A percentile compares a stretch with the other conserved stretches of the same genome.
Evolutionary conservation across 2,797 vertebrate genomes (phyloP).

Genomic region (Hybognathus amarus): DNA sequence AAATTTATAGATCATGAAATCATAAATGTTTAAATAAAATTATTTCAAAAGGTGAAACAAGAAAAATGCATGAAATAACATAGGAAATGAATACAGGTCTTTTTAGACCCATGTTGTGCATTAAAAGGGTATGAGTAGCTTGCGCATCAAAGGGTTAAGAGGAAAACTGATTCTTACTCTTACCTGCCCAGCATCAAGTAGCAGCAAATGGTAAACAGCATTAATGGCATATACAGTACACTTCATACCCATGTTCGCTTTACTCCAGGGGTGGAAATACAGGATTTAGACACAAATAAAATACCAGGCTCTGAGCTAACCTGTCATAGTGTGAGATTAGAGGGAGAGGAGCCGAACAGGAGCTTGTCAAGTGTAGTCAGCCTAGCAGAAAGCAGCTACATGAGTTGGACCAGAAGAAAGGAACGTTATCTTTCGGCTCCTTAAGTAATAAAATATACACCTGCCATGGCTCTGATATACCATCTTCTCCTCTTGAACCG

Average conservation of each 20-base stretch:
- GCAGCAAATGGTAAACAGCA: constrained; percentile 29
- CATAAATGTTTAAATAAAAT: too few relatives aligned
- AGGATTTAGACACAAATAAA: constrained; percentile 75
- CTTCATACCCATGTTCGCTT: constrained; percentile 57
- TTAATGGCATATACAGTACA: constrained; percentile 19
- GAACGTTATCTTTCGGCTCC: constrained; percentile 50
- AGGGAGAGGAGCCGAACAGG: constrained; percentile 71
- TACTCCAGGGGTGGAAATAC: constrained; percentile 58
- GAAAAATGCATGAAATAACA: too few relatives aligned
- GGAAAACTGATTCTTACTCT: background rate
- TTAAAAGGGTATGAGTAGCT: too few relatives aligned
- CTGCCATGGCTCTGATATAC: constrained; percentile 63
- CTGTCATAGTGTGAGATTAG: constrained; percentile 78
- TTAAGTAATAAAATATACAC: constrained; percentile 68
- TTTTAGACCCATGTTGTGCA: too few relatives aligned
- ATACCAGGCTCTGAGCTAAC: constrained; percentile 76
- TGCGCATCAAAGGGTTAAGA: too few relatives aligned
- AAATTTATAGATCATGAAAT: too few relatives aligned
- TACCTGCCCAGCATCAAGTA: constrained; percentile 29
- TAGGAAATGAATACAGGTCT: too few relatives aligned
- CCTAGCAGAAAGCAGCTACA: constrained; percentile 73
- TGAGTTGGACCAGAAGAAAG: constrained; percentile 62
- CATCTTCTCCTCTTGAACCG: constrained; percentile 61
- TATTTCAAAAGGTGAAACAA: too few relatives aligned
- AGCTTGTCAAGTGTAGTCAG: constrained; percentile 70